Evolutionary conservation across 2,797 vertebrate genomes (phyloP).

Genomic region (Apogon hyalosoma): DNA sequence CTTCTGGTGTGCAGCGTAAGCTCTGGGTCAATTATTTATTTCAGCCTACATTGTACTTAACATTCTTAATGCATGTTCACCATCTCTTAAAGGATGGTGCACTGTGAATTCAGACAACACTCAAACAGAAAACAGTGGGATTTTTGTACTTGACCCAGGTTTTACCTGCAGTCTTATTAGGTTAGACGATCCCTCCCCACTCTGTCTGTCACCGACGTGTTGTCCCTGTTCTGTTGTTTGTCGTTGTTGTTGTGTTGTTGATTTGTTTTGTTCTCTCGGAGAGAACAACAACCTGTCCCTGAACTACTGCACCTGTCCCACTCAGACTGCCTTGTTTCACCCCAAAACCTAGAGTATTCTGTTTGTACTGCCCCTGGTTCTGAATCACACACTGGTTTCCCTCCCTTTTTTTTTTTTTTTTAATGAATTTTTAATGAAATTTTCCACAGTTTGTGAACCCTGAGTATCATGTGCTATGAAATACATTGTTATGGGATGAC

Average conservation of each 20-base stretch:
- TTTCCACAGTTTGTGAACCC: neutral
- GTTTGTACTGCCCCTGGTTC: constrained; percentile 7
- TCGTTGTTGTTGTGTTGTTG: constrained; percentile 66
- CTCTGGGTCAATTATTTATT: constrained; percentile 63
- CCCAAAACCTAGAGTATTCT: constrained; percentile 11
- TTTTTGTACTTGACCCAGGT: constrained; percentile 59
- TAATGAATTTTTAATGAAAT: constrained; percentile 11
- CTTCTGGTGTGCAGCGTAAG: constrained; percentile 44
- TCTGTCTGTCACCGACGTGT: constrained; percentile 59
- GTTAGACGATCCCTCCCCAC: constrained; percentile 45
- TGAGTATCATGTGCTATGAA: neutral
- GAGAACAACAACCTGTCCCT: constrained; percentile 44
- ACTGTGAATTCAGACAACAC: constrained; percentile 15
- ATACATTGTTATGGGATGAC: constrained; percentile 9
- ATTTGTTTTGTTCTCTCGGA: constrained; percentile 53
- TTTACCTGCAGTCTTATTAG: constrained; percentile 55
- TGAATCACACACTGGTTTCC: neutral
- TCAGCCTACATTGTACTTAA: constrained; percentile 1
- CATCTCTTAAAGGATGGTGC: constrained; percentile 3
- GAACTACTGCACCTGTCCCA: constrained; percentile 23
- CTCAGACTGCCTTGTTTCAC: constrained; percentile 2
- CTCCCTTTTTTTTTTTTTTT: neutral
- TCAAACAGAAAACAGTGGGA: neutral
- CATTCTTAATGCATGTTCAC: constrained; percentile 2
- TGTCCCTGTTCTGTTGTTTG: constrained; percentile 65